A percentile compares a stretch with the other conserved stretches of the same genome.
phyloP scores from a whole-genome alignment of 2,113 vertebrate species.

The Leiothrix lutea region DNA sequence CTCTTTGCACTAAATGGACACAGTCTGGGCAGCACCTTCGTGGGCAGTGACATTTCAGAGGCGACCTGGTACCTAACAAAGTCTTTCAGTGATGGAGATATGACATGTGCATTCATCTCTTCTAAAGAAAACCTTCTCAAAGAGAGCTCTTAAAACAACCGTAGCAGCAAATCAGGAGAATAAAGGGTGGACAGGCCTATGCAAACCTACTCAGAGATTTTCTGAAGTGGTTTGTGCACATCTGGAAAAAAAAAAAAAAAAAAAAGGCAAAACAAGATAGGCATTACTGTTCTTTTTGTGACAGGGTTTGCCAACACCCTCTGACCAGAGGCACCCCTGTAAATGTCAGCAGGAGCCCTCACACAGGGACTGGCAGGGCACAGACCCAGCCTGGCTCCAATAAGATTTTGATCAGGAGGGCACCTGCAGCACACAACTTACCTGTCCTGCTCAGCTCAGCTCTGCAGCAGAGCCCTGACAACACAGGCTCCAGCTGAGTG shows the following conservation, averaged over 20 bases:
- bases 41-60: neutral
- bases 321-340: neutral
- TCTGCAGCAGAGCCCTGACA: neutral
- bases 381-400: neutral
- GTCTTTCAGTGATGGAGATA: neutral
- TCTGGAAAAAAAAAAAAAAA: neutral
- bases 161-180: neutral
- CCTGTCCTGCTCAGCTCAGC: neutral
- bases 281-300: neutral
- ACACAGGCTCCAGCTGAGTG: neutral
- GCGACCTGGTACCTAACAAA: neutral
- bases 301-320: neutral
- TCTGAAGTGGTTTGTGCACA: slow-evolving; percentile 35
- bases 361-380: neutral
- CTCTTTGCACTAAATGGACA: neutral
- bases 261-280: slow-evolving; percentile 45
- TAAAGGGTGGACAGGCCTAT: neutral
- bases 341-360: neutral
- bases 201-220: slow-evolving; percentile 35
- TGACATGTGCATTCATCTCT: neutral
- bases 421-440: neutral
- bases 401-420: fast-evolving
- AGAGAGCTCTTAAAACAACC: neutral
- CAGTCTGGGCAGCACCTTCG: neutral
- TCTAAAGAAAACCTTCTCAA: slow-evolving; percentile 32